Conservation (phyloP, 2,888 invertebrate genomes). For the Netelia melanura region DNA sequence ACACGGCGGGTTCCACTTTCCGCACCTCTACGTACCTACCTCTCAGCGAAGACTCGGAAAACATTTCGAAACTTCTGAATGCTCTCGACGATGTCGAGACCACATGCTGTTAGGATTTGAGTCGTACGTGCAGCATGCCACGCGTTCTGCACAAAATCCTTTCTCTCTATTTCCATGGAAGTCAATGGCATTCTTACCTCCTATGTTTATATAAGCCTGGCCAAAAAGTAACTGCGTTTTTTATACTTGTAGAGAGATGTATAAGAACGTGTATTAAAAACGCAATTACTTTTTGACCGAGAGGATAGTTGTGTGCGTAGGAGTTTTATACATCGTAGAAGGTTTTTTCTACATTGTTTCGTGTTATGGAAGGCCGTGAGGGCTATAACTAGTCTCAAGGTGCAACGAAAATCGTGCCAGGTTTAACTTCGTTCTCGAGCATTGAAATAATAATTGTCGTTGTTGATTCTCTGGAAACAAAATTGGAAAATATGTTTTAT, state of each 20-base stretch:
- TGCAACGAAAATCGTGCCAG: neutral
- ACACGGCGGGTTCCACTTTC: slow-evolving; percentile 3
- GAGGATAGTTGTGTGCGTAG: neutral
- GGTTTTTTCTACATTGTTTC: slow-evolving; percentile 8
- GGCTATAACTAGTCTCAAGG: neutral
- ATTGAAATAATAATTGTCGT: too few species aligned
- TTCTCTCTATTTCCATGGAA: slow-evolving; percentile 40
- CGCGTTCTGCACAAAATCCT: slow-evolving; percentile 44
- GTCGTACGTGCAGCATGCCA: slow-evolving; percentile 40
- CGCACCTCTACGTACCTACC: neutral
- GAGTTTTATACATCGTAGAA: neutral
- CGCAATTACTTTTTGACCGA: too few species aligned
- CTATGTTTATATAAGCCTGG: too few species aligned
- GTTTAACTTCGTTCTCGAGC: neutral
- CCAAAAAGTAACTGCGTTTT: neutral
- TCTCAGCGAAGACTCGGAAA: slow-evolving; percentile 7
- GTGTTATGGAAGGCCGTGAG: slow-evolving; percentile 25
- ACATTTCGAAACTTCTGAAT: slow-evolving; percentile 38
- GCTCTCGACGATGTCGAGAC: slow-evolving; percentile 15
- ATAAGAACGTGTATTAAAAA: neutral
- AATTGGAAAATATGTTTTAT: too few species aligned
- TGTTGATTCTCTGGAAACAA: too few species aligned
- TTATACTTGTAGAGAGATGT: neutral
- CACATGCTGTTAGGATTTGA: slow-evolving; percentile 19
- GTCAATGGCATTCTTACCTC: slow-evolving; percentile 33